These are phyloP conservation scores for Rhabditoides inermis DNA, from an alignment of 2,888 invertebrate species.

Conservation along the genomic window DNA sequence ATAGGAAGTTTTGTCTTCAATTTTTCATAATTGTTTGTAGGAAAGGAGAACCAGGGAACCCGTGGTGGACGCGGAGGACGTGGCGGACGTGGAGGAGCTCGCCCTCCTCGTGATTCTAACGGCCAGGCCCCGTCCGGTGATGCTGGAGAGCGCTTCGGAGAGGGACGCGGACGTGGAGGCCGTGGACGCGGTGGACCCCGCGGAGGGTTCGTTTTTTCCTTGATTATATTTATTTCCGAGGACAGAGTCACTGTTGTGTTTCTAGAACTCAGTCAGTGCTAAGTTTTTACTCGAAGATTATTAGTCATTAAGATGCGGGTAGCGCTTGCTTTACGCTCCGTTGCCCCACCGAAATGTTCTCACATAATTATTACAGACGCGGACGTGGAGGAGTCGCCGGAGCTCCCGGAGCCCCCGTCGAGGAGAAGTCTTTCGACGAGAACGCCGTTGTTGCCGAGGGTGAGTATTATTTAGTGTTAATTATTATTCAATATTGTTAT, in stretches of 20 bases:
- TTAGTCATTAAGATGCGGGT: conserved; percentile 2
- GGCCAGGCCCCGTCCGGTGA: conserved; percentile 12
- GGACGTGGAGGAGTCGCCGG: conserved; percentile 29
- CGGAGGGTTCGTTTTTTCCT: no score
- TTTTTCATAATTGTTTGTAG: no score
- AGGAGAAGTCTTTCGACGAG: conserved; percentile 18
- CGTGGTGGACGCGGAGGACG: conserved; percentile 8
- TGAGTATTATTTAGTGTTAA: neutral
- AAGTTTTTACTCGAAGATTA: neutral
- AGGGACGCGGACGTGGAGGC: conserved; percentile 34
- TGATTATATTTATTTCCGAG: no score
- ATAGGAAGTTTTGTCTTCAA: neutral
- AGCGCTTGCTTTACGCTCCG: conserved; percentile 11
- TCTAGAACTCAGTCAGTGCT: neutral
- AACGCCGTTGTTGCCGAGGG: conserved; percentile 1
- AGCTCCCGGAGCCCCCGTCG: conserved; percentile 13
- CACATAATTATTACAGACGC: conserved; percentile 20
- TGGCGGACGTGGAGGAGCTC: conserved; percentile 1
- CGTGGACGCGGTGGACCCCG: conserved; percentile 36
- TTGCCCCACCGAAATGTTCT: conserved; percentile 2
- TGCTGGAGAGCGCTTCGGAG: no score
- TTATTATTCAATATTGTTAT: neutral
- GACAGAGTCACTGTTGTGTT: neutral
- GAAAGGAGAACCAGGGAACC: no score
- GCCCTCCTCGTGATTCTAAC: neutral